Evolutionary conservation across 2,113 vertebrate genomes (phyloP).

Genomic region (Oreochromis niloticus): DNA sequence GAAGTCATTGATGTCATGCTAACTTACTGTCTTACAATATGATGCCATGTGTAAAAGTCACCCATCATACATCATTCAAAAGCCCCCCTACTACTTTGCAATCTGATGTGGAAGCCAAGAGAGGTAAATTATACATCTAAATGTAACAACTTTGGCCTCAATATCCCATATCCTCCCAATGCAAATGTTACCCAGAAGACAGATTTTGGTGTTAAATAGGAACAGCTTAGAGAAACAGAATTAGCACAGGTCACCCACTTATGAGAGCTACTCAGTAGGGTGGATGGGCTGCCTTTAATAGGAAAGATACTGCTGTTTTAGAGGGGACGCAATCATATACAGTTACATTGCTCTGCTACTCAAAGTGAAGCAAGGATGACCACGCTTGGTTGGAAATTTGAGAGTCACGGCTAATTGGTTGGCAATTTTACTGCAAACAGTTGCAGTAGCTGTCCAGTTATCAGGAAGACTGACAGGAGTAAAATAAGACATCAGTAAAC

Average conservation of each 20-base stretch:
- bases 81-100: not conserved
- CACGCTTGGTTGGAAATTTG: not conserved
- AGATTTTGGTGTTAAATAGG: not conserved
- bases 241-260: constrained; percentile 15
- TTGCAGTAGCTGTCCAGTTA: not conserved
- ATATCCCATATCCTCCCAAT: not conserved
- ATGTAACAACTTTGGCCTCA: not conserved
- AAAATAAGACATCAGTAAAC: not conserved
- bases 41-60: not conserved
- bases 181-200: not conserved
- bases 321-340: not conserved
- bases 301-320: not conserved
- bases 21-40: not conserved
- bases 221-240: not conserved
- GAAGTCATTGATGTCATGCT: not conserved
- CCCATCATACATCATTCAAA: not conserved
- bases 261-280: not conserved
- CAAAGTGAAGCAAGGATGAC: not conserved
- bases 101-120: not conserved
- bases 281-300: not conserved
- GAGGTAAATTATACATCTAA: not conserved
- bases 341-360: not conserved
- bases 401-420: constrained; percentile 25
- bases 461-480: not conserved
- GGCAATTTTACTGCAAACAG: constrained; percentile 7